phyloP scores from a whole-genome alignment of 2,888 invertebrate genomes.

The Sinohyriopsis cumingii region DNA sequence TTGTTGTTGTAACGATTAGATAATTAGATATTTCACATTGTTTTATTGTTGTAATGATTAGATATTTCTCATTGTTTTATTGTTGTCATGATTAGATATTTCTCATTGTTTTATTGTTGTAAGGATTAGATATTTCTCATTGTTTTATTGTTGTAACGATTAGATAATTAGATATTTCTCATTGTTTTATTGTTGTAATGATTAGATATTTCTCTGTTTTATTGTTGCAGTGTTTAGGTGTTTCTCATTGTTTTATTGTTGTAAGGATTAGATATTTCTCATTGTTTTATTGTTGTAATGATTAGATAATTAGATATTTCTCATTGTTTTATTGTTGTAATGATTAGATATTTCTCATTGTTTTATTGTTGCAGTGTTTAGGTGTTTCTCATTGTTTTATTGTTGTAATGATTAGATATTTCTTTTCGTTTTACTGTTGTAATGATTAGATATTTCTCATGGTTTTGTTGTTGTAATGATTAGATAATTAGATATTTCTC shows the following conservation, averaged over 20 bases:
- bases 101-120: too few species aligned
- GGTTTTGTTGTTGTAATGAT: background rate
- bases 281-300: background rate
- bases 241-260: too few species aligned
- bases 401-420: background rate
- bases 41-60: background rate
- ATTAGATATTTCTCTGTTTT: background rate
- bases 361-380: too few species aligned
- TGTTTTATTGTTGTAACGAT: constrained; percentile 1
- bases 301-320: background rate
- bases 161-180: background rate
- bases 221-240: too few species aligned
- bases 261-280: background rate
- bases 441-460: background rate
- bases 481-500: background rate
- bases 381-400: too few species aligned
- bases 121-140: too few species aligned
- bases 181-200: background rate
- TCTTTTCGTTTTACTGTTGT: background rate
- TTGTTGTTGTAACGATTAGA: background rate
- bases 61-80: background rate
- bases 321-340: too few species aligned
- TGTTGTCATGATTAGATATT: too few species aligned
- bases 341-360: too few species aligned
- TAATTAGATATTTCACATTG: background rate